Base-by-base conservation (phyloP, 2,113 vertebrate genomes). In the Pao palembangensis region DNA sequence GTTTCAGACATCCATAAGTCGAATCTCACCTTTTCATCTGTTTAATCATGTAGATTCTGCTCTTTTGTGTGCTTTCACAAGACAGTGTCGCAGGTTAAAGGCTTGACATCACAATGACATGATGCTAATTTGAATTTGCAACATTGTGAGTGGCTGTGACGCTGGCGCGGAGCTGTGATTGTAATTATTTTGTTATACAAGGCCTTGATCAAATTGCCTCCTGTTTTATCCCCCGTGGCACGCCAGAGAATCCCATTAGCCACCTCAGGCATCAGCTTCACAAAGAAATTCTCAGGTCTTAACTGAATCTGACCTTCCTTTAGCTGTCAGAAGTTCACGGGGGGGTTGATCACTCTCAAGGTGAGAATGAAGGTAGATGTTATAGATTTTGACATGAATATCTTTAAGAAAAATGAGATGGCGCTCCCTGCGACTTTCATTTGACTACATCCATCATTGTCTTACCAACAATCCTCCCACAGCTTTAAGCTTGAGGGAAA, bases 131-230 rank as follows among this genome's bases (percentile, higher is more conserved):
- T 80, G 43, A 73, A 79, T 75, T 47, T 46, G 55, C 49, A 53
- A 14, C 20, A 4, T 18, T 42, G 57, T 21, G 6, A 43, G 44
- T n/a, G 21, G 38, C 51, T 31, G 38, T 20, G 43, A 54, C 14
- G 41, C 11, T 20, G 47, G 51, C 61, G 56, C 58, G 61, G 61
- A 68, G 67, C 59, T 79, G 59, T 49, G 69, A 77, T 72, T 70
- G 56, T 73, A 67, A 77, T 73, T 68, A 71, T 83, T 77, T 79
- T 71, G 66, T 78, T 66, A 59, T 31, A 73, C 16, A 15, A 76
- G 74, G 64, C 68, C 59, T 69, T 82, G 64, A 86, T 85, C 73
- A 77, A 79, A 85, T 73, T 77, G 58, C 51, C 55, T 68, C 56
- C 63, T 51, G 54, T 74, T 76, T 61, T 43, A 25, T 71, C 48